Conservation (phyloP, 2,113 vertebrate genomes). For the Strigops habroptila region DNA sequence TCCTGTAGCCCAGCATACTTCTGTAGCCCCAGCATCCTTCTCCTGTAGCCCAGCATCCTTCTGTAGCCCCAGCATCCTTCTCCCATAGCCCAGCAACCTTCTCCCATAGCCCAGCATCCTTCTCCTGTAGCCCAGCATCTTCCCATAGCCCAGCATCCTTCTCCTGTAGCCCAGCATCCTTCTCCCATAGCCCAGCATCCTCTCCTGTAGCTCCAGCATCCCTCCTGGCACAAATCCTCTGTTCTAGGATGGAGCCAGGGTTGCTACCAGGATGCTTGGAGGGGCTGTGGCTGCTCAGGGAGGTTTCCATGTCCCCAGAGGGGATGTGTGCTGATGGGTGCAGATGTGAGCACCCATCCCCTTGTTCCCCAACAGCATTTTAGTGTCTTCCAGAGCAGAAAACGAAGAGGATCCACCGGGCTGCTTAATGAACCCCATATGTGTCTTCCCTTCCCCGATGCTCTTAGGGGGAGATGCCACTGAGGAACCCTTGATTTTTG, state of each 20-base stretch:
- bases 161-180: background rate
- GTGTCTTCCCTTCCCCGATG: rapidly evolving
- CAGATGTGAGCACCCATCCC: background rate
- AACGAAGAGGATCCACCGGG: rapidly evolving
- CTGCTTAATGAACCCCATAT: background rate
- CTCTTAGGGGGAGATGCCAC: rapidly evolving
- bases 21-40: background rate
- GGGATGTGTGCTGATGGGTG: background rate
- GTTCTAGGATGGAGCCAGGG: rapidly evolving
- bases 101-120: background rate
- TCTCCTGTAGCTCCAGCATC: background rate
- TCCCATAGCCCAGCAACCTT: background rate
- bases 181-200: background rate
- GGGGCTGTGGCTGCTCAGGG: background rate
- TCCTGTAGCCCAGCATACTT: rapidly evolving
- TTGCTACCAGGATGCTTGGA: background rate
- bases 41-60: background rate
- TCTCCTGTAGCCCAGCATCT: background rate
- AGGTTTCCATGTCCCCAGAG: background rate
- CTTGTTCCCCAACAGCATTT: background rate
- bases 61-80: background rate
- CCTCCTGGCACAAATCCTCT: background rate
- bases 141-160: too few relatives aligned
- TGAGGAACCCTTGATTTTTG: background rate
- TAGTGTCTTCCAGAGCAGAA: background rate